Evolutionary conservation across 2,113 vertebrate genomes (phyloP), one percentile per base, ranked within the genome.

Genomic region (Megaceryle torquata): DNA sequence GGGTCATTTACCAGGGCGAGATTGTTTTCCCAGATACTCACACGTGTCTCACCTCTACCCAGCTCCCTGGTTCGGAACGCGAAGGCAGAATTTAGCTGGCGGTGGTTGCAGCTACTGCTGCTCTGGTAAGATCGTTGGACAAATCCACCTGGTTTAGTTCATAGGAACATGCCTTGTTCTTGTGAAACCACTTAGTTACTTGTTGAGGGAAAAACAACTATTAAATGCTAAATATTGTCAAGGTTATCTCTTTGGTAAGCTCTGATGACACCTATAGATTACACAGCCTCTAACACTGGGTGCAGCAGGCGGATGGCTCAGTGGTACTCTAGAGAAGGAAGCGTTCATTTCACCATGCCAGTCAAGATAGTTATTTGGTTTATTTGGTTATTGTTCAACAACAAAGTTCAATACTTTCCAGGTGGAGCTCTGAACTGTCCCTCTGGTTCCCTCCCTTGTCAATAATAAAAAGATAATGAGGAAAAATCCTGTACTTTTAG

Each of bases 381-480:
- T 98, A 98, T 98, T 98, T 97, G 93, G 96, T 97, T 98, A 97
- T 97, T 95, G 86, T 97, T 98, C 91, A 91, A 97, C 97, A 97
- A 97, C 97, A 96, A 92, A 97, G 96, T 97, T 97, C 98, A 94
- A 67, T 96, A 96, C 89, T 91, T 97, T 97, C 96, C 91, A 95
- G 96, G 91, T 91, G 92, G 96, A 96, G 92, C 95, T 89, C 88
- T 94, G 93, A 97, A 95, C 82, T 82, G 79, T 79, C 94, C 96
- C 80, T 94, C 94, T 67, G 78, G 20, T 96, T 97, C 96, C 95
- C 92, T 96, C 77, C 94, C 96, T 98, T 89, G 28, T 97, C 95
- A 81, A 92, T 95, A 98, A 97, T 97, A 98, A 98, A 98, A 98
- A 98, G 97, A 95, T 95, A 96, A 98, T 95, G 97, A 97, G 97